Base-by-base conservation (phyloP, 2,888 invertebrate genomes). In the Chalcosyrphus nemorum region DNA sequence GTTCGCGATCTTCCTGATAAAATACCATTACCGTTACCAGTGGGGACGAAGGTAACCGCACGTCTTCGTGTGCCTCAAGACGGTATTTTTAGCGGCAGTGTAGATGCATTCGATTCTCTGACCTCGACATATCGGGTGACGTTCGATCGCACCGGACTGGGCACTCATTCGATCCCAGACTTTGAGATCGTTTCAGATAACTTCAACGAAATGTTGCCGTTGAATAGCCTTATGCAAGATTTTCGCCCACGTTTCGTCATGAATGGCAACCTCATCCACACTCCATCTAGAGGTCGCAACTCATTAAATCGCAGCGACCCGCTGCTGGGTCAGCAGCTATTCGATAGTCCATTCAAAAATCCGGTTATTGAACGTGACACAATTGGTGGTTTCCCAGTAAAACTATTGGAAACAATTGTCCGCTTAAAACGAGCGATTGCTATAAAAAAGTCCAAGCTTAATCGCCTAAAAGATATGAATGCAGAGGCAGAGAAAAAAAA, bases 131-230 rank as follows among this genome's bases (percentile, higher is more conserved):
- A 99, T 91, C 93, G 99, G 88, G 97, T 99, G 87, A 96, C 97
- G 1, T 99, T 99, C 92, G 98, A 98, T 91, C 93, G 98, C 63
- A 94, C 95, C 47, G 98, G 97, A 50, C 93, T 99, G 43, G 98
- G 98, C 0, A 98, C 98, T 4, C 97, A 98, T 92, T 97, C 98
- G 66, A 97, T 99, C 82, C 98, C 98, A 19, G 99, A 99, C 92
- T 98, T 95, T 92, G 99, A 99, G 94, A 98, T 99, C 85, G 93
- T 98, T 90, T 97, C 97, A 1, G 97, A 97, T 91, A 98, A 98
- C 88, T 95, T 96, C 47, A 96, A 97, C 47, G 98, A 98, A 90
- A 98, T 97, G 21, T 95, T 98, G 88, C 95, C 96, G 59, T 93
- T 98, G 43, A 94, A 96, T 41, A 96, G 96, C 86, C 95, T 98